phyloP scores from a whole-genome alignment of 2,888 invertebrate genomes.

The Bedellia somnulentella region DNA sequence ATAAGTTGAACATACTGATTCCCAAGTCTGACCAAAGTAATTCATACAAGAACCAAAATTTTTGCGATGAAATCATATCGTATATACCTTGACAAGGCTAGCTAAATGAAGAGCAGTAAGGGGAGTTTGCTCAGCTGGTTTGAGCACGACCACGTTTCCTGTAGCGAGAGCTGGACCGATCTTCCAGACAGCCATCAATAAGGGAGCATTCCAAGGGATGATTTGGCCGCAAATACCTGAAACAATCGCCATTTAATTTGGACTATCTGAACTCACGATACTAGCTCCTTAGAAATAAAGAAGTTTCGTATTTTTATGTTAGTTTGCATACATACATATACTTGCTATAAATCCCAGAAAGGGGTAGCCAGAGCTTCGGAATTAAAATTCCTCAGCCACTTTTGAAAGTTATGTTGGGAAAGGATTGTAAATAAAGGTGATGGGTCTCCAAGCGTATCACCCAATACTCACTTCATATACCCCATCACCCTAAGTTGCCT shows the following conservation, averaged over 20 bases:
- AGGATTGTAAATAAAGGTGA: no score
- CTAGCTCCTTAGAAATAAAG: background rate
- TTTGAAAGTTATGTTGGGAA: no score
- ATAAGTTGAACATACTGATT: no score
- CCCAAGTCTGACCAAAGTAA: no score
- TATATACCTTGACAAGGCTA: conserved; percentile 70
- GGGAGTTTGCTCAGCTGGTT: conserved; percentile 93
- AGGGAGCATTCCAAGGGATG: conserved; percentile 88
- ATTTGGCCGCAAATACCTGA: conserved; percentile 83
- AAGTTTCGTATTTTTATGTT: background rate
- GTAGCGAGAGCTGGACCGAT: conserved; percentile 69
- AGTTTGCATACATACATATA: background rate
- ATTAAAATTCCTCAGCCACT: no score
- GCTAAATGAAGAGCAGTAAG: conserved; percentile 84
- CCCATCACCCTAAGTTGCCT: no score
- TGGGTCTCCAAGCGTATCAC: no score
- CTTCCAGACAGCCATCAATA: conserved; percentile 90
- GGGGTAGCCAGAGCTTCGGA: no score
- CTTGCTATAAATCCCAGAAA: no score
- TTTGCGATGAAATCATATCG: no score
- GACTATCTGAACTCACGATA: background rate
- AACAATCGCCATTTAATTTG: background rate
- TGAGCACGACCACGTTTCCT: conserved; percentile 81
- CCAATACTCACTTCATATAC: no score
- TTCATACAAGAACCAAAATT: no score